phyloP scores from a whole-genome alignment of 2,888 invertebrate genomes.

The Acrobasis consociella region DNA sequence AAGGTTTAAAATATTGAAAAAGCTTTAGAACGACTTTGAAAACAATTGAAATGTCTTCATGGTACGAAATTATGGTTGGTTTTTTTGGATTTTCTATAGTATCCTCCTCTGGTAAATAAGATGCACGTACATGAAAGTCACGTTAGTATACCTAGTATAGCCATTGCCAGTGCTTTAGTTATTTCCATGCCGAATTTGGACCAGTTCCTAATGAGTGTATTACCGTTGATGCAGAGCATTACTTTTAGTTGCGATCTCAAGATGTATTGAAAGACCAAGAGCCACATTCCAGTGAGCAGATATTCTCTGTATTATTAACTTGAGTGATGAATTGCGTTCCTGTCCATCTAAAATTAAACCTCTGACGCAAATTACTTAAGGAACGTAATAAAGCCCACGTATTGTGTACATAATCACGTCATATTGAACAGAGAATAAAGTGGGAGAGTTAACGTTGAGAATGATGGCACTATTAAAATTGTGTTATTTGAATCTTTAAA shows the following conservation, averaged over 20 bases:
- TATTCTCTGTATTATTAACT: background rate
- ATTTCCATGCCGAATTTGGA: slow-evolving; percentile 23
- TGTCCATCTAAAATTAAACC: slow-evolving; percentile 50
- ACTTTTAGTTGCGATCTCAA: background rate
- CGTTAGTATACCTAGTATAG: background rate
- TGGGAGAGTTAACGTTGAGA: slow-evolving; percentile 25
- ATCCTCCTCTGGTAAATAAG: too few relatives aligned
- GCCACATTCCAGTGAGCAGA: slow-evolving; percentile 1
- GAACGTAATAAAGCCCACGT: slow-evolving; percentile 38
- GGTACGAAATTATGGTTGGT: too few relatives aligned
- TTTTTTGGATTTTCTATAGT: too few relatives aligned
- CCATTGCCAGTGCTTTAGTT: background rate
- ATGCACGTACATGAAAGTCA: background rate
- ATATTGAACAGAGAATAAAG: slow-evolving; percentile 24
- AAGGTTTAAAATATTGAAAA: too few relatives aligned
- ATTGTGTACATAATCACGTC: slow-evolving; percentile 37
- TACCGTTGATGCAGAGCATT: background rate
- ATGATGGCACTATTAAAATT: slow-evolving; percentile 20
- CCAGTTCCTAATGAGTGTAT: slow-evolving; percentile 15
- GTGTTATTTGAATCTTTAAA: too few relatives aligned
- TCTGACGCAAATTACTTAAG: slow-evolving; percentile 55
- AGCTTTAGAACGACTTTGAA: too few relatives aligned
- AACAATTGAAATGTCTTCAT: too few relatives aligned
- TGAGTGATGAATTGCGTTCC: slow-evolving; percentile 49
- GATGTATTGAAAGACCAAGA: background rate